Base-by-base conservation (phyloP, 2,113 vertebrate genomes). In the Pagrus major region DNA sequence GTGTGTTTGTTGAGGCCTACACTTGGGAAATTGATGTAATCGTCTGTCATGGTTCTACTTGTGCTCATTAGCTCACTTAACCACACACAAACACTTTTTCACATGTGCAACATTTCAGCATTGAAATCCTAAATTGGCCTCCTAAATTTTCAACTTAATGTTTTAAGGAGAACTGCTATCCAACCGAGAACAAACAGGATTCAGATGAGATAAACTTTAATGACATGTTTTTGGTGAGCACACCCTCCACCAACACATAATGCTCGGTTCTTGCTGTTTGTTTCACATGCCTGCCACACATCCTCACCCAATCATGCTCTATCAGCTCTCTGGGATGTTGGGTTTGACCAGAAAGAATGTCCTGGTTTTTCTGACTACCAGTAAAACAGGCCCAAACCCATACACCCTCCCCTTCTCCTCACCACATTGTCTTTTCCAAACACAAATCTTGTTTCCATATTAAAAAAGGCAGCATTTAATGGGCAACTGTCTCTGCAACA, bases 361-460 rank as follows among this genome's bases (percentile, higher is more conserved):
- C 76, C 83, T 88, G 83, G 88, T 90, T 92, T 91, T 88, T 64
- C 74, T 81, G 47, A 89, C 44, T 84, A 88, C 78, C 87, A 82
- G 77, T 93, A 86, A 92, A 91, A 92, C 78, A 85, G 86, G 80
- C 78, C 79, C 59, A 81, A 78, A 89, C 76, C 60, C 54, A 58
- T 59, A 61, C 52, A 55, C 44, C 12, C 55, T 52, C 67, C 41
- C 39, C 46, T 16, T 14, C 47, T 33, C 42, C 46, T 76, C 23
- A 87, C 83, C 82, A 81, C 80, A 80, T 81, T 78, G 82, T 89
- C 71, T 84, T 91, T 88, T 81, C 81, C 83, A 76, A 91, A 86
- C 80, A 81, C 83, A 90, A 91, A 84, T 83, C 84, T 80, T 89
- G 89, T 92, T 94, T 94, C 91, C 91, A 92, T 93, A 94, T 93